Base-by-base conservation (phyloP, 2,797 vertebrate species). In the Coregonus suidteri region DNA sequence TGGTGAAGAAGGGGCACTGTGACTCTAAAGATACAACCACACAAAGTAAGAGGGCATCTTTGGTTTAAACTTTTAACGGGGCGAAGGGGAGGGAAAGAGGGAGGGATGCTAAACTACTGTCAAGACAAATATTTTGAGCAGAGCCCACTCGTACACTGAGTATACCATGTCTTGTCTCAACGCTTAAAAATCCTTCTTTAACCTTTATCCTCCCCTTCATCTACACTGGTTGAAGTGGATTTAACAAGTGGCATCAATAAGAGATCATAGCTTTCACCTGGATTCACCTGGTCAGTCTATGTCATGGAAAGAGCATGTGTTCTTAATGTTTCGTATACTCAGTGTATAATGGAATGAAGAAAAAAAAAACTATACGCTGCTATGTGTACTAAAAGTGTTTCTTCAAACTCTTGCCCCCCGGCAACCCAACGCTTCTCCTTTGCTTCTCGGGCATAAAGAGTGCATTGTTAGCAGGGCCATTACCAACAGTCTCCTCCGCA, bases 391-490 rank as follows among this genome's bases (percentile, higher is more conserved):
- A 94, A 96, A 96, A 95, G 90, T 94, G 91, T 94, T 93, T 93
- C 86, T 91, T 88, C 89, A 85, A 90, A 93, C 91, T 94, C 87
- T 83, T 91, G 93, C 89, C 93, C 92, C 92, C 83, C 83, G 87
- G 95, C 94, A 88, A 94, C 92, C 85, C 88, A 88, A 91, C 94
- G 94, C 95, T 96, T 96, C 93, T 95, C 94, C 95, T 93, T 94
- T 94, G 94, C 96, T 96, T 96, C 94, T 95, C 93, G 91, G 91
- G 94, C 96, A 99, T 97, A 99, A 98, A 99, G 96, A 97, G 93
- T 92, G 92, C 95, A 96, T 98, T 98, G 96, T 97, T 96, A 95
- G 90, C 91, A 91, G 92, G 91, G 94, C 97, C 97, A 98, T 98
- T 97, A 98, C 92, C 87, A 92, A 93, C 93, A 92, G 94, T 93